A percentile compares a stretch with the other conserved stretches of the same genome.
Evolutionary conservation across 1,140 invertebrate species (phyloP).

Genomic region (Andricus grossulariae): DNA sequence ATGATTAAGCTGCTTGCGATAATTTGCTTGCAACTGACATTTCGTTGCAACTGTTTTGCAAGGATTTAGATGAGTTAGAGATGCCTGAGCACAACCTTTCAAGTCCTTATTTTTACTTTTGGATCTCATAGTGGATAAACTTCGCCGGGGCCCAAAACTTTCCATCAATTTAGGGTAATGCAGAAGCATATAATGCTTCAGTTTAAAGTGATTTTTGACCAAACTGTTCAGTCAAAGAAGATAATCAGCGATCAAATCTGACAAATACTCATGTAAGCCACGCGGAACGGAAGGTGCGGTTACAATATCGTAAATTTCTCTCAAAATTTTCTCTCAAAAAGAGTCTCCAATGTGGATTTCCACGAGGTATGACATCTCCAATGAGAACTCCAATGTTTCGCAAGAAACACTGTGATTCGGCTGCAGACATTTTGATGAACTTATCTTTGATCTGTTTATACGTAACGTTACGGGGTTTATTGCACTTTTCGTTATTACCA

Average conservation of each 20-base stretch:
- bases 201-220: too few relatives aligned
- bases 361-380: slow-evolving; percentile 43
- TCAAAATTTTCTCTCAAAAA: slow-evolving; percentile 44
- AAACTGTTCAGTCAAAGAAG: slow-evolving; percentile 14
- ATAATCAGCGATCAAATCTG: slow-evolving; percentile 34
- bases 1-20: too few relatives aligned
- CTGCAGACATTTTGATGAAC: slow-evolving; percentile 37
- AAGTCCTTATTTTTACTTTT: too few relatives aligned
- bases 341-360: slow-evolving; percentile 32
- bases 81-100: too few relatives aligned
- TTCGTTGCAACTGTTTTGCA: too few relatives aligned
- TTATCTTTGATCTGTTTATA: too few relatives aligned
- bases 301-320: slow-evolving; percentile 40
- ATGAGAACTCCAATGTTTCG: slow-evolving; percentile 42
- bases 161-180: too few relatives aligned
- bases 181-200: too few relatives aligned
- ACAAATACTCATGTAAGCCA: slow-evolving; percentile 35
- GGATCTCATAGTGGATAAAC: slow-evolving; percentile 38
- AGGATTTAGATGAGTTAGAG: too few relatives aligned
- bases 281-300: slow-evolving; percentile 26
- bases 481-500: too few relatives aligned
- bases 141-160: slow-evolving; percentile 33
- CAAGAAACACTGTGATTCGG: slow-evolving; percentile 44
- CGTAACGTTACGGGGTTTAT: too few relatives aligned
- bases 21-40: too few relatives aligned